Evolutionary conservation across 35 echinoderm and acorn worm genomes (phyloP), one percentile per base, ranked within the genome.

Genomic region (Apostichopus parvimensis): DNA sequence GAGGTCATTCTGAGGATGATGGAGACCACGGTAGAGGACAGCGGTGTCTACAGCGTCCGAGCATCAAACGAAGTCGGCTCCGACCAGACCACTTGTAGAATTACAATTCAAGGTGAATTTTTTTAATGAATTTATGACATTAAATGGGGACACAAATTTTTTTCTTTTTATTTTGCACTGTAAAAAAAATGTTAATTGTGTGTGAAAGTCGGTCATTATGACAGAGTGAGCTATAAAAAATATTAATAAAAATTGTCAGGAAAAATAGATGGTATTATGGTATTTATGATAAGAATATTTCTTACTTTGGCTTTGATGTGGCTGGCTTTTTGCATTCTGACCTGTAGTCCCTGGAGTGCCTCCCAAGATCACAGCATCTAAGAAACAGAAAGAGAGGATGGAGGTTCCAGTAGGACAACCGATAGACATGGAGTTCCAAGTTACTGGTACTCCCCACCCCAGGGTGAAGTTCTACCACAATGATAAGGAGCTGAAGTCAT

Each of bases 381-480:
- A 70, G 34, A 83, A 21, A 77, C 78, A 82, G 17, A 26, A 20
- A 17, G 89, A 77, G 21, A 80, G 87, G 57, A 79, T 93, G 60
- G 94, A 93, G 57, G 92, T 95, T 12, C 94, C 91, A 10, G 86
- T 77, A 59, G 95, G 95, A 5, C 84, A 97, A 56, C 92, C 93
- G 20, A 94, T 97, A 23, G 70, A 90, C 26, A 90, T 97, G 53
- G 91, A 94, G 25, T 92, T 94, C 78, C 77, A 91, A 13, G 94
- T 97, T n/a, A 62, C 82, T 21, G 95, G 95, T n/a, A 71, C 87
- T 28, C 95, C 95, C 6, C 84, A 76, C 52, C 95, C 95, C 1
- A 72, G 92, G 86, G 93, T 97, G 79, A 94, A 91, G 78, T 97
- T 94, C 93, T 92, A 92, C 61, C 90, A 90, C 77, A 97, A 97